Conservation (phyloP, 1,140 invertebrate species). For the Idris sp. region DNA sequence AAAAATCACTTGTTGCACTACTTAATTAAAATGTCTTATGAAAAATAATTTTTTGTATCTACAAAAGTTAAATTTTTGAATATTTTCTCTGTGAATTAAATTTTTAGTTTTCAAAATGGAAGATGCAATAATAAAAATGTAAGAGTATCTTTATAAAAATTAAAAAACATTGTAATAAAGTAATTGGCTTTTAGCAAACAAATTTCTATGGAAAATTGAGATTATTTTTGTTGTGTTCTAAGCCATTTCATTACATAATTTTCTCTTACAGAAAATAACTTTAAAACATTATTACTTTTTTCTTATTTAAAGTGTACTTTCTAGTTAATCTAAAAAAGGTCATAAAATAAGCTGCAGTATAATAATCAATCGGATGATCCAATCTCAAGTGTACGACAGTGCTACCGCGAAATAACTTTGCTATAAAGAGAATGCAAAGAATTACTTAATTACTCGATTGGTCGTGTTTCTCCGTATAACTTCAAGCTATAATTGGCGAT, state of each 20-base stretch:
- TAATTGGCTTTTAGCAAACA: no score
- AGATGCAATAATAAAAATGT: no score
- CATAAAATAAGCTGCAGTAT: conserved; percentile 16
- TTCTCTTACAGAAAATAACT: neutral
- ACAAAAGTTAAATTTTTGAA: no score
- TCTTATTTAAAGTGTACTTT: conserved; percentile 17
- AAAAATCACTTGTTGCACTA: conserved; percentile 13
- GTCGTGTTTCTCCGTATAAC: conserved; percentile 13
- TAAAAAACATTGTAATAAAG: no score
- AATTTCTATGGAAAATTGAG: no score
- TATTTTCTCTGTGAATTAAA: no score
- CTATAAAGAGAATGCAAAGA: conserved; percentile 23
- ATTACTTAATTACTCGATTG: conserved; percentile 28
- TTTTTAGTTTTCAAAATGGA: no score
- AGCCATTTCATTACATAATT: conserved; percentile 19
- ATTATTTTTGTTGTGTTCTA: conserved; percentile 5
- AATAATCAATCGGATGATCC: conserved; percentile 38
- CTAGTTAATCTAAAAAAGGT: conserved; percentile 14
- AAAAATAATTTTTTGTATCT: no score
- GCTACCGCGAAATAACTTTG: conserved; percentile 23
- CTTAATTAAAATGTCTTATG: no score
- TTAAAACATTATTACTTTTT: conserved; percentile 11
- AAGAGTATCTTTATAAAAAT: no score
- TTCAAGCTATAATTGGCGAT: no score
- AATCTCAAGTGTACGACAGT: conserved; percentile 24